Evolutionary conservation across 1,140 invertebrate genomes (phyloP).

Genomic region (Olivierus martensii): DNA sequence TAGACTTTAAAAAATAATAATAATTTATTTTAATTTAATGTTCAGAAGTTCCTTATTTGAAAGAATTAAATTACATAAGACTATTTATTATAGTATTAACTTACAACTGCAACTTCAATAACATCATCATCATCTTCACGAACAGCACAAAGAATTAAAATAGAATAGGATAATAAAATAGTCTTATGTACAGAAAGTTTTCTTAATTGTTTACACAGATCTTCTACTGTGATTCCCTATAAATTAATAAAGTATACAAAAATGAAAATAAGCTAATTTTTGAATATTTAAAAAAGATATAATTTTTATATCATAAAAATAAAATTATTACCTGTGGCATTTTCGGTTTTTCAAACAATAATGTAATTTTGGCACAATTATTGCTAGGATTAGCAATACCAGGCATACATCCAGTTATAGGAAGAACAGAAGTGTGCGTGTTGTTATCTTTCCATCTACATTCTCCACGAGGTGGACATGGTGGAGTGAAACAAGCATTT

Average conservation of each 20-base stretch:
- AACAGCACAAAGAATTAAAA: constrained; percentile 61
- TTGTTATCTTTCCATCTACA: constrained; percentile 58
- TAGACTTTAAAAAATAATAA: constrained; percentile 14
- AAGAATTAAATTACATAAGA: neutral
- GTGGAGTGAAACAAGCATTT: constrained; percentile 52
- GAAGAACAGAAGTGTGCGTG: constrained; percentile 54
- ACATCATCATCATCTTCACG: constrained; percentile 62
- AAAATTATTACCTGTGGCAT: constrained; percentile 28
- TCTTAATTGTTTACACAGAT: constrained; percentile 50
- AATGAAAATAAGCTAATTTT: too few species aligned
- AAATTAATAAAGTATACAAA: neutral
- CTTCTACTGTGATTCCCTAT: constrained; percentile 54
- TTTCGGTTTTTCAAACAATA: constrained; percentile 49
- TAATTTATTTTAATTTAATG: neutral
- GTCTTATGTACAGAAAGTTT: constrained; percentile 16
- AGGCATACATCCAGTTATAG: constrained; percentile 60
- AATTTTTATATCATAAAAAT: too few species aligned
- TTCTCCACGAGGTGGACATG: constrained; percentile 63
- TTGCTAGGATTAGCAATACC: constrained; percentile 50
- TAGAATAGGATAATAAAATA: constrained; percentile 16
- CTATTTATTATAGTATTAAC: constrained; percentile 26
- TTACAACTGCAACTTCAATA: constrained; percentile 72
- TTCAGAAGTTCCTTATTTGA: too few species aligned
- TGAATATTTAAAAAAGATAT: too few species aligned
- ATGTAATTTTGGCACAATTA: constrained; percentile 56